A percentile compares a stretch with the other conserved stretches of the same genome.
Evolutionary conservation across 2,888 invertebrate species (phyloP).

Genomic region (Harpalus rubripes): DNA sequence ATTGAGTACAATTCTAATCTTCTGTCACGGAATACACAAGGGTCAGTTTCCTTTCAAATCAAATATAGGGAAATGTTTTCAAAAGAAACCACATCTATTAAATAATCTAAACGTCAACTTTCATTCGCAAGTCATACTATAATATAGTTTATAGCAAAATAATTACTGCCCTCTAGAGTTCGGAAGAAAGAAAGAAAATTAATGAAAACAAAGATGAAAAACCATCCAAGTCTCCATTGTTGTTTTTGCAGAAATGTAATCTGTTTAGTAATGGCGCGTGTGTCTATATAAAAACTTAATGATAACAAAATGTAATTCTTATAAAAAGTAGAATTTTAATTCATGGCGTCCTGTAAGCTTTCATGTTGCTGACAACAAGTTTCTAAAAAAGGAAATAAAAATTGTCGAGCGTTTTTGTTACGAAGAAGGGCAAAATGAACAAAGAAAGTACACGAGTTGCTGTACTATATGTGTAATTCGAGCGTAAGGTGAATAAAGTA

Average conservation of each 20-base stretch:
- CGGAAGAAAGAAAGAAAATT: background rate
- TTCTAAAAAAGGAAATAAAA: constrained; percentile 56
- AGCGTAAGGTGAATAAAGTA: constrained; percentile 54
- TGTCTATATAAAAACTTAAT: constrained; percentile 36
- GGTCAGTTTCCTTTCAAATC: no score
- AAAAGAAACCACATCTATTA: no score
- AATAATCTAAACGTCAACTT: no score
- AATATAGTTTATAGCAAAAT: background rate
- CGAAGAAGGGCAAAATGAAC: constrained; percentile 50
- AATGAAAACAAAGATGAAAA: background rate
- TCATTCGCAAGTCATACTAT: no score
- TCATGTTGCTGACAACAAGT: constrained; percentile 43
- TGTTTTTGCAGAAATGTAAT: constrained; percentile 5
- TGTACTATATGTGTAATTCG: constrained; percentile 22
- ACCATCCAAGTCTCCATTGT: background rate
- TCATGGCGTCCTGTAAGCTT: constrained; percentile 39
- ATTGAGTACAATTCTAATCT: no score
- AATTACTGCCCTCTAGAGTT: background rate
- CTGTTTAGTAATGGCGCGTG: constrained; percentile 27
- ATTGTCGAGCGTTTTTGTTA: constrained; percentile 47
- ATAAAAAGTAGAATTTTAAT: constrained; percentile 56
- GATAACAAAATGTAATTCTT: constrained; percentile 50
- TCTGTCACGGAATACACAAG: no score
- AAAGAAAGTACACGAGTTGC: constrained; percentile 34
- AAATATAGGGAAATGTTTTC: no score